phyloP scores from a whole-genome alignment of 2,113 vertebrate species.

The Chloropsis hardwickii region DNA sequence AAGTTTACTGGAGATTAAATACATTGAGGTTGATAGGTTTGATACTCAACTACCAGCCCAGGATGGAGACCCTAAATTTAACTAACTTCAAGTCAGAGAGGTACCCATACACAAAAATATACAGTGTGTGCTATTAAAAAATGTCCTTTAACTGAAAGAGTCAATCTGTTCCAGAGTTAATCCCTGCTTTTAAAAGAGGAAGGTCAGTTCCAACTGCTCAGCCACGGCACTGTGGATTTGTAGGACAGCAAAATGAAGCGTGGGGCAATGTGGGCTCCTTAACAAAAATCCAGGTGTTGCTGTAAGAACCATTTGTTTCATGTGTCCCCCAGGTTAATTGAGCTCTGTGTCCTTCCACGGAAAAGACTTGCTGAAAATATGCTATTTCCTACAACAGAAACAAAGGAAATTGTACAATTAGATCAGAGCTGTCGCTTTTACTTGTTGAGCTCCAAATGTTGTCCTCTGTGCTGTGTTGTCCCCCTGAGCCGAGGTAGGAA shows the following conservation, averaged over 20 bases:
- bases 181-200: neutral
- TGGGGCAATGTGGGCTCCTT: neutral
- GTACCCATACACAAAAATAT: neutral
- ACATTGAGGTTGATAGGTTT: neutral
- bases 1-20: neutral
- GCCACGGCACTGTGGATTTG: neutral
- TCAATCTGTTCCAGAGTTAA: neutral
- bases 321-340: neutral
- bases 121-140: neutral
- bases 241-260: neutral
- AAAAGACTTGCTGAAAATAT: neutral
- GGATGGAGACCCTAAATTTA: neutral
- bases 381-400: neutral
- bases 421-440: neutral
- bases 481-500: neutral
- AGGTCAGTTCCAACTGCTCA: neutral
- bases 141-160: neutral
- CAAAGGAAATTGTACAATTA: neutral
- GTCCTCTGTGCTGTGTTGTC: neutral
- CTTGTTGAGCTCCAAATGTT: neutral
- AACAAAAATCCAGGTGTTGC: neutral
- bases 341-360: neutral
- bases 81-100: neutral
- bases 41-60: neutral
- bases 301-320: neutral